Evolutionary conservation across 2,888 invertebrate species (phyloP).

Genomic region (Tanypteryx hageni): DNA sequence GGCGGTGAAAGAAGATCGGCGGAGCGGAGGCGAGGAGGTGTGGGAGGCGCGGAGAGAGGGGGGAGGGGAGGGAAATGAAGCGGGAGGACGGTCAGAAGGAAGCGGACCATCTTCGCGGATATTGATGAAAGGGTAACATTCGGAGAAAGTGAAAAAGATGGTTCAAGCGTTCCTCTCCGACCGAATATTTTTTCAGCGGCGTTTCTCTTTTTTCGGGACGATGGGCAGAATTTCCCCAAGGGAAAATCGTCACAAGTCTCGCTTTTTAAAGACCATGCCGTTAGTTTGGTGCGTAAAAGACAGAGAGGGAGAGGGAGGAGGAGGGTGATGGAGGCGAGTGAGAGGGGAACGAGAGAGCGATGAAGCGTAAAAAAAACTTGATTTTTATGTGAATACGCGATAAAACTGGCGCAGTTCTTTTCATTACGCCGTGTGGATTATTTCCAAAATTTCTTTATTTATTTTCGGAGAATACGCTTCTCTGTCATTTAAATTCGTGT

Average conservation of each 20-base stretch:
- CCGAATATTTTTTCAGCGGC: background rate
- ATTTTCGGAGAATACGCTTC: no score
- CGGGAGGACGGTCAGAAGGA: background rate
- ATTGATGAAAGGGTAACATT: slow-evolving; percentile 32
- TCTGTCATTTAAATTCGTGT: no score
- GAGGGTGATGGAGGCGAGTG: no score
- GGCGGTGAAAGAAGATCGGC: background rate
- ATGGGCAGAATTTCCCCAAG: background rate
- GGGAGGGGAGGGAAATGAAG: background rate
- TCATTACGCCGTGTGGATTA: no score
- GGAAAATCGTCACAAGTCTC: no score
- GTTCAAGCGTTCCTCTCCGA: background rate
- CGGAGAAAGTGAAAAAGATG: slow-evolving; percentile 20
- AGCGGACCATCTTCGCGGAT: slow-evolving; percentile 20
- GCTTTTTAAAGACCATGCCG: no score
- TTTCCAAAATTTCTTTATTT: no score
- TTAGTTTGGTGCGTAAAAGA: no score
- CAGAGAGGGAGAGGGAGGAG: no score
- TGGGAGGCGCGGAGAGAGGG: background rate
- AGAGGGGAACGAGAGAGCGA: background rate
- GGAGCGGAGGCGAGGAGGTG: background rate
- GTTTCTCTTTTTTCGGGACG: slow-evolving; percentile 31
- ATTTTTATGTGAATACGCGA: no score
- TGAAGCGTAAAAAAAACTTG: no score
- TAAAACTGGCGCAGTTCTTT: no score